These are phyloP conservation scores for Ianthella basta DNA, from an alignment of 37 sponge, comb jelly and placozoan species.

Conservation along the genomic window DNA sequence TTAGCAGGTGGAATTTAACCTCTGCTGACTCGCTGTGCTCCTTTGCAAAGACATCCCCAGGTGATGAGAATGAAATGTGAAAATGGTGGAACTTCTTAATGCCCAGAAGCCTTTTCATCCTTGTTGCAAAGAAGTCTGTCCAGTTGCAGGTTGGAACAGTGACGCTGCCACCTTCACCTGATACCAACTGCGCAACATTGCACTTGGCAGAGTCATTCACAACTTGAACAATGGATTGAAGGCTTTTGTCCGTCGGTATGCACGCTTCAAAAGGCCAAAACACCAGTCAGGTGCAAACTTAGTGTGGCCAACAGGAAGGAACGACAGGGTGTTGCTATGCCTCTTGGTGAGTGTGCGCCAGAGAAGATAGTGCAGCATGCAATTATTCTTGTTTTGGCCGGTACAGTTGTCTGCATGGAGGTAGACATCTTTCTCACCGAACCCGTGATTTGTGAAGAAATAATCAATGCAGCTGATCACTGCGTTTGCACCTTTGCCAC, in stretches of 20 bases:
- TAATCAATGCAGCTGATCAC: background rate
- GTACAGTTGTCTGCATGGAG: conserved; percentile 20
- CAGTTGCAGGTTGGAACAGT: background rate
- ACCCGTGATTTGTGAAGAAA: background rate
- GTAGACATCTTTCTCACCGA: background rate
- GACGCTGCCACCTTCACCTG: background rate
- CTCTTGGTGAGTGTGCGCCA: background rate
- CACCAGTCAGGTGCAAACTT: conserved; percentile 20
- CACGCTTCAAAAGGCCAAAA: background rate
- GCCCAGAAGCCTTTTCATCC: background rate
- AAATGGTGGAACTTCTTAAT: conserved; percentile 26
- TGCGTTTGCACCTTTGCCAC: conserved; percentile 9
- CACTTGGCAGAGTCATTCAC: background rate
- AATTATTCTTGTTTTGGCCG: background rate
- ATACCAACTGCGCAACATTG: background rate
- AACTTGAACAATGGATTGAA: background rate
- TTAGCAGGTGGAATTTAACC: background rate
- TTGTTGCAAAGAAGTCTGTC: background rate
- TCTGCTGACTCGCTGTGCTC: background rate
- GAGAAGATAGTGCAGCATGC: background rate
- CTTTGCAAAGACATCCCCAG: background rate
- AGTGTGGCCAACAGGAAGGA: background rate
- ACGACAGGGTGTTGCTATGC: background rate
- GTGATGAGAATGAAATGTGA: background rate
- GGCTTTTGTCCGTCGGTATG: background rate